Evolutionary conservation across 2,797 vertebrate species (phyloP).

Genomic region (Danio jaintianensis): DNA sequence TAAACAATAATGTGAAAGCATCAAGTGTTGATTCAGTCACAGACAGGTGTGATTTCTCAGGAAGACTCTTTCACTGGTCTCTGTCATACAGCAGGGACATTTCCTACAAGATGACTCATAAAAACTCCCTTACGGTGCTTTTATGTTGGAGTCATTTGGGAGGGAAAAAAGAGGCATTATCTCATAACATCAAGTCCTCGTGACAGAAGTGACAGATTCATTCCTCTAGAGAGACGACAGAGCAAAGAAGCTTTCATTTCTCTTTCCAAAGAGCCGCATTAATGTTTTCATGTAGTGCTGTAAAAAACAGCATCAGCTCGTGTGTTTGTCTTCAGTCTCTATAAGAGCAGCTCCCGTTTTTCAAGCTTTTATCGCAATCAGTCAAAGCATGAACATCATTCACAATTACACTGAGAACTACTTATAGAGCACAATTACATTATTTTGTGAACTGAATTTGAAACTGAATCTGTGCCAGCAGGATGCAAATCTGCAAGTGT

Average conservation of each 20-base stretch:
- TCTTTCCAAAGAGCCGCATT: conserved; percentile 52
- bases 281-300: conserved; percentile 33
- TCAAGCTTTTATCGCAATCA: background rate
- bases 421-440: background rate
- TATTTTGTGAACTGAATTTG: background rate
- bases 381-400: background rate
- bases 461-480: background rate
- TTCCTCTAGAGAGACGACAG: conserved; percentile 19
- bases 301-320: conserved; percentile 27
- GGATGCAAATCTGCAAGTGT: background rate
- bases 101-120: background rate
- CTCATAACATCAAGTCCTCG: conserved; percentile 19
- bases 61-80: background rate
- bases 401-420: background rate
- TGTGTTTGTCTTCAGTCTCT: background rate
- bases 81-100: background rate
- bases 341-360: background rate
- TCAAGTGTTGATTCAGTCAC: conserved; percentile 15
- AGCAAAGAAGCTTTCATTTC: conserved; percentile 50
- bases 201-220: conserved; percentile 23
- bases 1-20: background rate
- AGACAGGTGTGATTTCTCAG: conserved; percentile 3
- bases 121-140: background rate
- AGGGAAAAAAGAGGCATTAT: conserved; percentile 15
- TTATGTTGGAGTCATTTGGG: conserved; percentile 2